phyloP scores from a whole-genome alignment of 2,888 invertebrate species.

The Cabera pusaria region DNA sequence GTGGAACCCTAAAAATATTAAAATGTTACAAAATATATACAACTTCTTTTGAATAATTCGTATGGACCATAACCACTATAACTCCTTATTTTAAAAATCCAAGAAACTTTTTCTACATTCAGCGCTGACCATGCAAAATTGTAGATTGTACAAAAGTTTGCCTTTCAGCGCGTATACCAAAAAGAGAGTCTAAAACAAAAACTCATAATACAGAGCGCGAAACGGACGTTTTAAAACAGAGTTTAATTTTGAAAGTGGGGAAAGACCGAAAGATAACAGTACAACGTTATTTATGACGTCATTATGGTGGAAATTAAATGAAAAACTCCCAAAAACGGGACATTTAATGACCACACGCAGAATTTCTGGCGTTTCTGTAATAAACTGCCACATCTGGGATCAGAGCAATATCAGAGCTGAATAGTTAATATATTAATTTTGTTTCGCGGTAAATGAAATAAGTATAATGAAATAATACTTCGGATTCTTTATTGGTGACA shows the following conservation, averaged over 20 bases:
- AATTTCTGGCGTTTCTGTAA: conserved; percentile 38
- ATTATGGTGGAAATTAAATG: conserved; percentile 64
- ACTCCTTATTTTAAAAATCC: too few relatives aligned
- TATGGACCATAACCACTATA: too few relatives aligned
- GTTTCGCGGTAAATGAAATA: too few relatives aligned
- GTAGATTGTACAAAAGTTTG: conserved; percentile 12
- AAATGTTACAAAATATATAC: too few relatives aligned
- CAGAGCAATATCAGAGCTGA: too few relatives aligned
- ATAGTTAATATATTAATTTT: too few relatives aligned
- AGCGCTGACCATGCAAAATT: not conserved
- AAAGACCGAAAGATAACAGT: conserved; percentile 52
- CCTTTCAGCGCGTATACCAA: conserved; percentile 4
- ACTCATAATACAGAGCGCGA: conserved; percentile 34
- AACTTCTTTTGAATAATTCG: too few relatives aligned
- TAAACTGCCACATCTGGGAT: conserved; percentile 28
- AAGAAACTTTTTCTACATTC: conserved; percentile 9
- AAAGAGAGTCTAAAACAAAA: conserved; percentile 16
- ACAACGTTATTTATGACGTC: conserved; percentile 60
- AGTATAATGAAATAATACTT: too few relatives aligned
- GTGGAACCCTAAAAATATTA: too few relatives aligned
- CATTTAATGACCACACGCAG: conserved; percentile 42
- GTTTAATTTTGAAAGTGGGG: conserved; percentile 60
- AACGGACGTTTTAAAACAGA: conserved; percentile 46
- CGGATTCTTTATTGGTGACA: too few relatives aligned
- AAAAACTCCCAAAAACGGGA: conserved; percentile 49